Evolutionary conservation across 2,113 vertebrate species (phyloP).

Genomic region (Circaetus cinerascens): DNA sequence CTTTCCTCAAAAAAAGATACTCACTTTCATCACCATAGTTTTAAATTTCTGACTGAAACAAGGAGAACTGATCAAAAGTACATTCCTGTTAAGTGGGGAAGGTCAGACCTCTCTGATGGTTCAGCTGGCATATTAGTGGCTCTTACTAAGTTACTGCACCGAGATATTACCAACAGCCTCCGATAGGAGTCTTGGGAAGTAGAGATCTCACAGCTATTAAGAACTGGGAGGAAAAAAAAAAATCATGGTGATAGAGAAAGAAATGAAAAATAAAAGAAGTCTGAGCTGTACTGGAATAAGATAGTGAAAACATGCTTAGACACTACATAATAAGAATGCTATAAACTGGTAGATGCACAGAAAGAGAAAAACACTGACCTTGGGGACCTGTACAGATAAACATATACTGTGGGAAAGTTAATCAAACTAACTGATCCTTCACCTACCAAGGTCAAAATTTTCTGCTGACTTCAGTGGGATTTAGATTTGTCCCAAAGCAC

Average conservation of each 20-base stretch:
- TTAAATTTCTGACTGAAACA: slow-evolving; percentile 37
- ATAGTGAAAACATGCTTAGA: neutral
- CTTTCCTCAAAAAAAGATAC: neutral
- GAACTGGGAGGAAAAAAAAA: neutral
- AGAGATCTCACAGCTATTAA: neutral
- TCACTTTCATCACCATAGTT: neutral
- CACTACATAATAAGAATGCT: neutral
- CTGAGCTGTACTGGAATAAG: neutral
- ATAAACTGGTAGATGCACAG: neutral
- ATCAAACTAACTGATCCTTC: neutral
- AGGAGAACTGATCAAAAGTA: neutral
- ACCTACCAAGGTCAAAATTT: neutral
- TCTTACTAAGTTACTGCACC: neutral
- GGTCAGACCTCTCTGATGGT: neutral
- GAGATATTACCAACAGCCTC: neutral
- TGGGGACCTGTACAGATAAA: neutral
- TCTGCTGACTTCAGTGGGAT: neutral
- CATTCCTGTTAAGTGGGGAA: neutral
- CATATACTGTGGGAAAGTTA: neutral
- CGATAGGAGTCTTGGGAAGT: neutral
- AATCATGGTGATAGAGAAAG: neutral
- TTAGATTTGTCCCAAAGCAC: neutral
- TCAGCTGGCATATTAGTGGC: neutral
- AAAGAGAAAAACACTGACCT: neutral
- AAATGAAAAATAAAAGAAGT: neutral